Evolutionary conservation across 2,113 vertebrate species (phyloP), one percentile per base, ranked within the genome.

Genomic region (Lepidothrix coronata): DNA sequence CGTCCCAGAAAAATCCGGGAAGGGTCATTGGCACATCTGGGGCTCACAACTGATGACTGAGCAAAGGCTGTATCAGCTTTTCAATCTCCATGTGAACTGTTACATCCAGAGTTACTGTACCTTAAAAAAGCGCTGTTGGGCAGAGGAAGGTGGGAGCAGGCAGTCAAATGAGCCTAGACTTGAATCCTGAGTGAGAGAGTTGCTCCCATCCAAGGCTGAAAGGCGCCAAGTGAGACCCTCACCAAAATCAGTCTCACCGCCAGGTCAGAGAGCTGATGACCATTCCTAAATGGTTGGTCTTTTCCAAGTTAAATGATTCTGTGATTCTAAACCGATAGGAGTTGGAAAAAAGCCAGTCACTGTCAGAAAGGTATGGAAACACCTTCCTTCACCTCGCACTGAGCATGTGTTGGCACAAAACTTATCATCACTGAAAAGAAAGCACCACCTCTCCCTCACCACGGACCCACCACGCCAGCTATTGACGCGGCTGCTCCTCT

Each of bases 401-500:
- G 4, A 44, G 23, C 15, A 9, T 4, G 12, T 1, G 18, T 12
- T 49, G 31, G 46, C 15, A 54, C 58, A 72, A 9, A 85, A 70
- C 37, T 33, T 54, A 65, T 1, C 37, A 25, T 10, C 2, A 0
- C 24, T 43, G 41, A 3, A 25, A 55, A 88, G 63, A 58, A 85
- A 85, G 31, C 46, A 22, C 14, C 3, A 35, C 61, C 74, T 77
- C 70, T 39, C 67, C 91, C 62, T 66, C 6, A 2, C 46, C 37
- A 33, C 0, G 2, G 66, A 30, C 83, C 8, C 3, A n/a, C 19
- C 46, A 17, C 6, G 30, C 11, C 65, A 25, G 7, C 2, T 79
- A 30, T 80, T 66, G 92, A 83, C 85, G 80, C 94, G 94, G 88
- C 72, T 84, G 94, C 20, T 66, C 27, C 27, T 58, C 78, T 51